These are phyloP conservation scores for Coelogynopora nodosa DNA, from an alignment of 2,888 invertebrate genomes.

Conservation along the genomic window DNA sequence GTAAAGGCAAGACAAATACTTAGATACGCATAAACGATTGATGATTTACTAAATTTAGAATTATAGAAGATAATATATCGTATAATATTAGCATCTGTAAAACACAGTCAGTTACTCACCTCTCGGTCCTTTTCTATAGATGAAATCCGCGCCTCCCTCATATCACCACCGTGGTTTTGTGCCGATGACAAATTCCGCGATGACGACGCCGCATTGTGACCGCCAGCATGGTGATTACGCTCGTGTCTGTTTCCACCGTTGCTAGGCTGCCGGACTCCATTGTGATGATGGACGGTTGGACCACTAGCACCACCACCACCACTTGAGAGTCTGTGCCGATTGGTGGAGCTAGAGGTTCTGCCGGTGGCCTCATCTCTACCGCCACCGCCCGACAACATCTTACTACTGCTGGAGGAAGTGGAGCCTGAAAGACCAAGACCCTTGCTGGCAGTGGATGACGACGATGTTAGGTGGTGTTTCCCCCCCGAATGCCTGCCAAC, in stretches of 20 bases:
- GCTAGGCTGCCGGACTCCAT: neutral
- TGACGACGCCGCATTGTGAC: neutral
- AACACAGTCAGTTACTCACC: neutral
- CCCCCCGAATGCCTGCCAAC: no score
- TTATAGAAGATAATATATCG: neutral
- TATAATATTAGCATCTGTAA: neutral
- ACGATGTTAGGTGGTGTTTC: no score
- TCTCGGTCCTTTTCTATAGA: neutral
- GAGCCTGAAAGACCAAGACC: no score
- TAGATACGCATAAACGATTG: no score
- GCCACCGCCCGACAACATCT: neutral
- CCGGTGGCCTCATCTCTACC: neutral
- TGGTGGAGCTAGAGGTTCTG: no score
- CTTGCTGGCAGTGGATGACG: no score
- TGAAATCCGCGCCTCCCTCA: neutral
- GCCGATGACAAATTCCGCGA: neutral
- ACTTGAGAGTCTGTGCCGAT: neutral
- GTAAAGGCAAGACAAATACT: no score
- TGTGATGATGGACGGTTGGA: neutral
- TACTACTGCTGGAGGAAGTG: no score
- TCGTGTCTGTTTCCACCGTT: neutral
- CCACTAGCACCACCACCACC: neutral
- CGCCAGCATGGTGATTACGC: neutral
- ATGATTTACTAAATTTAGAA: neutral
- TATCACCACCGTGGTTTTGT: neutral